Base-by-base conservation (phyloP, 2,797 vertebrate species). In the Gallinago nigripennis region DNA sequence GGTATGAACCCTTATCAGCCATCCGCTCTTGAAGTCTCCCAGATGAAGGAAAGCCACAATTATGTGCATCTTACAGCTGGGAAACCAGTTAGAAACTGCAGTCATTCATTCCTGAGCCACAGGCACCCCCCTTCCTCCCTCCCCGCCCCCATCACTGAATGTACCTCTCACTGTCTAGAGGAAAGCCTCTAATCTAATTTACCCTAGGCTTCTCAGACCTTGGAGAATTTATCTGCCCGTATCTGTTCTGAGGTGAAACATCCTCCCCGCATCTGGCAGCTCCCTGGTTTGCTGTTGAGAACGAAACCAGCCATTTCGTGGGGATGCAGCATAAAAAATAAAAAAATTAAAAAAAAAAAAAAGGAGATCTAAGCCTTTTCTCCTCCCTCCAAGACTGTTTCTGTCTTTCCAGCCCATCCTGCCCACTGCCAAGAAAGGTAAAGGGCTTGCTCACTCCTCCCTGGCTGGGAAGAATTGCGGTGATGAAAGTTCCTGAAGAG, bases 381-480 rank as follows among this genome's bases (percentile, higher is more conserved):
- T 86, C 18, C 33, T 68, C 24, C 7, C 8, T 43, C 17, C 0
- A 3, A 41, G 20, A 12, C 9, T 71, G 4, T 15, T 78, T 69
- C 21, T 75, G 8, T 54, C 73, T 39, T 37, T 51, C 11, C 46
- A 69, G 17, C 33, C 11, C 21, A n/a, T 57, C 18, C 3, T 20
- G 66, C 6, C 6, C 54, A 12, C 16, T 2, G 0, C 15, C 0
- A 1, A 88, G 80, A 69, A 76, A 70, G 13, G 73, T 15, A 1
- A 2, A 5, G 16, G 51, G 13, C 35, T 76, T 41, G 33, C 41
- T 57, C 19, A 11, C 43, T 33, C 58, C 21, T 70, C 3, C 0
- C 30, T 41, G 6, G 16, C 23, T 0, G 0, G 18, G 53, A 51
- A 54, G 72, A 80, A 28, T 0, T 0, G 6, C 0, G 0, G 56